Conservation (phyloP, 2,113 vertebrate species). For the Hyperopisus bebe region DNA sequence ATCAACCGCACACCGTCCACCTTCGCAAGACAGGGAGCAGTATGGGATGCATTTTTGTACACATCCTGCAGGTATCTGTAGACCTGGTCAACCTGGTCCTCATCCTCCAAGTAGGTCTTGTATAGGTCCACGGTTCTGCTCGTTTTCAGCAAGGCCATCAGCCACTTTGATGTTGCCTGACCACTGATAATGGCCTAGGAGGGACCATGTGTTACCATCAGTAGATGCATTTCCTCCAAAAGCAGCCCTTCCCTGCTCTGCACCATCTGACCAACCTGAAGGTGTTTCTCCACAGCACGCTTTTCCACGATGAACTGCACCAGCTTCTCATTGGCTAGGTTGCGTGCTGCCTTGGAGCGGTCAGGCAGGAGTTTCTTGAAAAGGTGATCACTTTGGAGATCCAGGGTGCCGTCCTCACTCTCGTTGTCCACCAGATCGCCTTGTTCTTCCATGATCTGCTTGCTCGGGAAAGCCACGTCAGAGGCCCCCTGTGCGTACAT, state of each 20-base stretch:
- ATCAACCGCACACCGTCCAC: constrained; percentile 69
- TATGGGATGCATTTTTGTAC: constrained; percentile 44
- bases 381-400: not conserved
- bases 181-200: constrained; percentile 37
- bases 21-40: constrained; percentile 34
- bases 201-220: not conserved
- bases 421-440: constrained; percentile 1
- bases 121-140: constrained; percentile 58
- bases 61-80: constrained; percentile 72
- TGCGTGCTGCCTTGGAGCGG: constrained; percentile 72
- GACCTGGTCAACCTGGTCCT: constrained; percentile 75
- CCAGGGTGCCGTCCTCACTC: not conserved
- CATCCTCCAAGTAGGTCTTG: constrained; percentile 79
- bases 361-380: constrained; percentile 79
- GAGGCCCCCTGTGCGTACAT: constrained; percentile 45
- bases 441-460: constrained; percentile 35
- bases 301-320: constrained; percentile 81
- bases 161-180: constrained; percentile 72
- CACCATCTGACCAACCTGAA: constrained; percentile 67
- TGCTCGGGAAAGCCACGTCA: constrained; percentile 56
- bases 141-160: constrained; percentile 63
- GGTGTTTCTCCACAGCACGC: constrained; percentile 69
- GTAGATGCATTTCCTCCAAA: not conserved
- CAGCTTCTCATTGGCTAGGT: constrained; percentile 77
- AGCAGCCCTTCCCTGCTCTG: not conserved